Base-by-base conservation (phyloP, 1,140 invertebrate genomes). In the Neodiprion lecontei region DNA sequence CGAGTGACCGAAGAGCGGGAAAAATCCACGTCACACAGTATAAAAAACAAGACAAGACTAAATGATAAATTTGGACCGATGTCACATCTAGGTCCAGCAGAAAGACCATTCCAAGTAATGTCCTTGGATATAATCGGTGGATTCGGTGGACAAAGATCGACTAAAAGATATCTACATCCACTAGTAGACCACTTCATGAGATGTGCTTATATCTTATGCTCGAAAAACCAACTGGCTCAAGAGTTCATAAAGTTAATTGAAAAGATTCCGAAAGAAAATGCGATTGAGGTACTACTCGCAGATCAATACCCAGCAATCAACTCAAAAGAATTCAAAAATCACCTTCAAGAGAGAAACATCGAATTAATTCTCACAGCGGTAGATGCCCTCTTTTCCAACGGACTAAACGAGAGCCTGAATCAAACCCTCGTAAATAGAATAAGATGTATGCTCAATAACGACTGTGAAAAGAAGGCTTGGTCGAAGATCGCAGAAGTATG, bases 31-130 rank as follows among this genome's bases (percentile, higher is more conserved):
- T 21, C 17, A 21, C 17, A 21, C 17, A 86, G 85, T 74, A 81
- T 85, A 75, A 85, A 83, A 77, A 86, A 86, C 68, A 86, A 87
- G 79, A 76, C 81, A 48, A 87, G 83, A 84, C 68, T 67, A 74
- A 11, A 80, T 76, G 70, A 72, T 14, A 82, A 81, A 76, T 81
- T 77, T 78, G 83, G 79, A 9, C 49, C 80, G 69, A 80, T 83
- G 82, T 85, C 83, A 17, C 77, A 85, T 12, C 78, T 87, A 74
- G 84, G 83, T 74, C 85, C 83, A 14, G 81, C 84, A 1, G 81
- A 72, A 78, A 69, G 78, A 69, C 82, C 82, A n/a, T 83, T 78
- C 72, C 66, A 84, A 87, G 89, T 84, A 71, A 70, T 80, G 11
- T 82, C 81, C 14, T 76, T 83, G 12, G 81, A 84, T 48, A 84